Evolutionary conservation across 2,888 invertebrate genomes (phyloP).

Genomic region (Leucophora obtusa): DNA sequence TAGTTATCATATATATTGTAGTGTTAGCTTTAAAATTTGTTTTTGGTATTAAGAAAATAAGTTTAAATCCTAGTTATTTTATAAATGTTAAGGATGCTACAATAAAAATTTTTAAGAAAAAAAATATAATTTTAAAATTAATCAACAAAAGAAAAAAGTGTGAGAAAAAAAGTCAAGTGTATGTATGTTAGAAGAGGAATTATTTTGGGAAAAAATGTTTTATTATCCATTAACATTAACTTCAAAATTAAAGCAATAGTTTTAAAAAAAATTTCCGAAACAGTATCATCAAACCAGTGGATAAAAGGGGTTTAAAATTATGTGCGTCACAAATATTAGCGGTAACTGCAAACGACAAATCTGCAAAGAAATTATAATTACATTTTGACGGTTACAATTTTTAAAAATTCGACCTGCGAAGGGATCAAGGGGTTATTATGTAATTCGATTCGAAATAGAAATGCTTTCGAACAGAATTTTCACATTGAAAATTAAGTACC

Average conservation of each 20-base stretch:
- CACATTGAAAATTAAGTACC: too few relatives aligned
- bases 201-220: constrained; percentile 28
- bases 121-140: constrained; percentile 49
- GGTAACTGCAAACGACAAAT: constrained; percentile 18
- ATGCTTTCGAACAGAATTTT: too few relatives aligned
- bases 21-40: not conserved
- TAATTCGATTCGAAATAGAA: too few relatives aligned
- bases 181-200: constrained; percentile 16
- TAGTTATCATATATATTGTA: constrained; percentile 31
- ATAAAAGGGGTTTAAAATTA: constrained; percentile 26
- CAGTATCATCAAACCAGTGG: constrained; percentile 7
- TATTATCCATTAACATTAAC: constrained; percentile 26
- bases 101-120: constrained; percentile 29
- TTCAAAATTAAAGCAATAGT: constrained; percentile 17
- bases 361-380: constrained; percentile 42
- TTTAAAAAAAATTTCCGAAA: not conserved
- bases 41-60: constrained; percentile 35
- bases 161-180: constrained; percentile 38
- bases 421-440: too few relatives aligned
- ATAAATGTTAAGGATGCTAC: constrained; percentile 38
- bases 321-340: constrained; percentile 52
- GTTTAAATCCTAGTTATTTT: constrained; percentile 36
- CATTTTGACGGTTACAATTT: not conserved
- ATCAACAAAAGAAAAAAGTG: constrained; percentile 51
- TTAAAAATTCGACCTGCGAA: not conserved